Conservation (phyloP, 2,888 invertebrate genomes). For the Erynnis tages region DNA sequence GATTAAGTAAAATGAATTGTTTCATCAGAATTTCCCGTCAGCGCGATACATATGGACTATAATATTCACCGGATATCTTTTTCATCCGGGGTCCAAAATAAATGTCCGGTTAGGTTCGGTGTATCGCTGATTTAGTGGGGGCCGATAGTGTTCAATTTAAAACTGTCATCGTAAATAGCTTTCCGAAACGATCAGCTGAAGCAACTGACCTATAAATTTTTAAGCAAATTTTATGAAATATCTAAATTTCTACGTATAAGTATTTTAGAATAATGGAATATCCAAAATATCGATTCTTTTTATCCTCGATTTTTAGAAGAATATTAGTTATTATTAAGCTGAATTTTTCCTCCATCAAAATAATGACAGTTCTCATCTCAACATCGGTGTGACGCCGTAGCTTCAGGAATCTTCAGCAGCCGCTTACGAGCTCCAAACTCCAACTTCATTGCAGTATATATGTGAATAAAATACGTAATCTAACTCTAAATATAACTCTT, state of each 20-base stretch:
- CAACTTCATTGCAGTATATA: too few species aligned
- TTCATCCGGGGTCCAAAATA: constrained; percentile 36
- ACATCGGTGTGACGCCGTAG: too few species aligned
- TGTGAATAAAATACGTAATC: too few species aligned
- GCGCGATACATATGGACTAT: neutral
- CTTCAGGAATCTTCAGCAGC: too few species aligned
- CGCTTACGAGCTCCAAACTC: too few species aligned
- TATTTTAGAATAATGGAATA: neutral
- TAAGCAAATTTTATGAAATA: neutral
- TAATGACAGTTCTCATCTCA: too few species aligned
- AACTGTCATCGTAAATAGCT: constrained; percentile 25
- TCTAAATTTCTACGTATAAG: neutral
- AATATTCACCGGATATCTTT: constrained; percentile 16
- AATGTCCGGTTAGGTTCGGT: constrained; percentile 55
- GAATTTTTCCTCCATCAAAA: too few species aligned
- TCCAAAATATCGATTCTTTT: too few species aligned
- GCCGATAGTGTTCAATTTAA: constrained; percentile 20
- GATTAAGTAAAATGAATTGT: neutral
- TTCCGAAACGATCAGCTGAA: constrained; percentile 10
- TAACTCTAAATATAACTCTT: too few species aligned
- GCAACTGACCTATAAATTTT: neutral
- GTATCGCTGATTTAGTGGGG: constrained; percentile 53
- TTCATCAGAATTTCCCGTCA: constrained; percentile 1
- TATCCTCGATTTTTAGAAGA: too few species aligned
- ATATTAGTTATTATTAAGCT: too few species aligned